Percentiles rank a stretch among this genome's conserved stretches.
Evolutionary conservation across 2,888 invertebrate species (phyloP).

Genomic region (Pedicia rivosa): DNA sequence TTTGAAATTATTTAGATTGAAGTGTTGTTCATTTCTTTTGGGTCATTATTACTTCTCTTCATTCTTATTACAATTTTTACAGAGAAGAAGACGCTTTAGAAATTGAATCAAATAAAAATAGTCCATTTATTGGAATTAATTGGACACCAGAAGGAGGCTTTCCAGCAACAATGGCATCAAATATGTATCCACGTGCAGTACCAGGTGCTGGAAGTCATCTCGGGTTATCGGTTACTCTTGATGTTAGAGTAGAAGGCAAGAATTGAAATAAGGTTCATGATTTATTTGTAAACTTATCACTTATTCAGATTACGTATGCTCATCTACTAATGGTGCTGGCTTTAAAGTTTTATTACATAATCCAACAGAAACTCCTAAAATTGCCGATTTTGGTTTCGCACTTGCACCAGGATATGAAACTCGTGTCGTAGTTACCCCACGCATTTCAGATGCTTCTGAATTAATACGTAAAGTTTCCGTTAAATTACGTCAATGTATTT

Average conservation of each 20-base stretch:
- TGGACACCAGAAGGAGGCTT: conserved; percentile 68
- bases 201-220: conserved; percentile 54
- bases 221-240: conserved; percentile 53
- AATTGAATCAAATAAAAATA: no score
- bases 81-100: no score
- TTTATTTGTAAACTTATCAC: no score
- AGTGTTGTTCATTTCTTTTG: no score
- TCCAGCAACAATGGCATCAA: conserved; percentile 34
- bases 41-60: no score
- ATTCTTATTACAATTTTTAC: no score
- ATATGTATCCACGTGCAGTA: conserved; percentile 38
- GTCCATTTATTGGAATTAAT: conserved; percentile 39
- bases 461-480: conserved; percentile 39
- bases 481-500: conserved; percentile 51
- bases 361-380: conserved; percentile 67
- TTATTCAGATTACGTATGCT: conserved; percentile 70
- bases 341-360: conserved; percentile 51
- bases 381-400: conserved; percentile 56
- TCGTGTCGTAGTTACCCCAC: conserved; percentile 49
- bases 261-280: no score
- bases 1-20: no score
- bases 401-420: conserved; percentile 57
- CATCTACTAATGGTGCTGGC: conserved; percentile 46
- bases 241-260: conserved; percentile 50
- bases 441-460: conserved; percentile 42